Conservation (phyloP, 2,888 invertebrate genomes). For the Eutolmus rufibarbis region DNA sequence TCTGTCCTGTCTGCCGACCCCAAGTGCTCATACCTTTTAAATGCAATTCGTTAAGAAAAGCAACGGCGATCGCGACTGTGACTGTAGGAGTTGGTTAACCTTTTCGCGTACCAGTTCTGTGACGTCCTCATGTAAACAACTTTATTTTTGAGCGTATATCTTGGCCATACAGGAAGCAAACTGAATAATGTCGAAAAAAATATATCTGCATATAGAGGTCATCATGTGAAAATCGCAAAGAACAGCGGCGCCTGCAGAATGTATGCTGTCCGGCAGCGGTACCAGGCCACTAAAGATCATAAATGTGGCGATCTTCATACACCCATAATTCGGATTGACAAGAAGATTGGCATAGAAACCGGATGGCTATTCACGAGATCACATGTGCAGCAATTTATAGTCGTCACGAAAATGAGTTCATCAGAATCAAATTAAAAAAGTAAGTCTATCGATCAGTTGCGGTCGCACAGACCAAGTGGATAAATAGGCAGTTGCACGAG, state of each 20-base stretch:
- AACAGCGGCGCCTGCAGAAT: neutral
- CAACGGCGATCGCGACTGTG: neutral
- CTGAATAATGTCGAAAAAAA: neutral
- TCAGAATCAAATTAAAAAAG: neutral
- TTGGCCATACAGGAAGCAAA: neutral
- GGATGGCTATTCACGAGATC: neutral
- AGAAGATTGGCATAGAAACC: neutral
- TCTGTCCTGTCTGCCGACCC: neutral
- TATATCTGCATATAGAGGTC: neutral
- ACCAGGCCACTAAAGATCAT: neutral
- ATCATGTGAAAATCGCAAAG: neutral
- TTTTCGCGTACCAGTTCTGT: neutral
- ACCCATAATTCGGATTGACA: neutral
- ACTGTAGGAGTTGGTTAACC: neutral
- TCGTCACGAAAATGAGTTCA: neutral
- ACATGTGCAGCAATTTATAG: neutral
- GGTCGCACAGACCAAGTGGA: neutral
- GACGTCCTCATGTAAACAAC: neutral
- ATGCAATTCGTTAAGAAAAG: neutral
- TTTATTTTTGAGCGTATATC: neutral
- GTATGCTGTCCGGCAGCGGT: neutral
- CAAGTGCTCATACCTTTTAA: neutral
- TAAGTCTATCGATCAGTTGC: neutral
- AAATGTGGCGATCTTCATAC: neutral
- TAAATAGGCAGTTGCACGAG: neutral